Conservation (phyloP, 92 coral and sea anemone species). For the Parazoanthus darwini region DNA sequence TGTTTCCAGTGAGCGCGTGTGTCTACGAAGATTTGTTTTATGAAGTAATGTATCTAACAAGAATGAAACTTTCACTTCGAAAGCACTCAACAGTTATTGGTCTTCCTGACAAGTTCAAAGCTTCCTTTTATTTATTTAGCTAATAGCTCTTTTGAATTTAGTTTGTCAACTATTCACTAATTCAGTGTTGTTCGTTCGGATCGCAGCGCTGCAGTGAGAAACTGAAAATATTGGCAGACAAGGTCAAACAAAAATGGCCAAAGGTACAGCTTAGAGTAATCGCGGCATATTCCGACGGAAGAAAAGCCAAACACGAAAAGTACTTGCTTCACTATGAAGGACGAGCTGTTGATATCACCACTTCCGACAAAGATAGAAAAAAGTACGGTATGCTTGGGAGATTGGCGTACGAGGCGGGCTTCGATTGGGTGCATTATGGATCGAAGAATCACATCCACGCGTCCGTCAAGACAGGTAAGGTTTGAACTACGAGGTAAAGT, state of each 20-base stretch:
- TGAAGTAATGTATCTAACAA: background rate
- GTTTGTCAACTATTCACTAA: background rate
- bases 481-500: background rate
- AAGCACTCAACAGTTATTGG: background rate
- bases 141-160: conserved; percentile 28
- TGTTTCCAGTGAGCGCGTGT: background rate
- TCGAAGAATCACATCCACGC: conserved; percentile 74
- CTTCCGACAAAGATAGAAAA: conserved; percentile 59
- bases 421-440: conserved; percentile 79
- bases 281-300: conserved; percentile 65
- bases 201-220: conserved; percentile 68
- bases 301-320: conserved; percentile 35
- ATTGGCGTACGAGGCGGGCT: conserved; percentile 75
- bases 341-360: conserved; percentile 77
- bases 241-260: conserved; percentile 59
- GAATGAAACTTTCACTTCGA: background rate
- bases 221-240: conserved; percentile 45
- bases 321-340: conserved; percentile 75
- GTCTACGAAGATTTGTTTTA: background rate
- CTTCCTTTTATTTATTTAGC: conserved; percentile 21
- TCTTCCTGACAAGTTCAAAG: background rate
- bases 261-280: conserved; percentile 69
- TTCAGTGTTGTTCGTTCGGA: background rate
- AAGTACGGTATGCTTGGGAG: conserved; percentile 70
- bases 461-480: conserved; percentile 76